Percentiles rank a stretch among this genome's conserved stretches.
These are phyloP conservation scores for Margarornis squamiger DNA, from an alignment of 2,797 vertebrate species.

Conservation along the genomic window DNA sequence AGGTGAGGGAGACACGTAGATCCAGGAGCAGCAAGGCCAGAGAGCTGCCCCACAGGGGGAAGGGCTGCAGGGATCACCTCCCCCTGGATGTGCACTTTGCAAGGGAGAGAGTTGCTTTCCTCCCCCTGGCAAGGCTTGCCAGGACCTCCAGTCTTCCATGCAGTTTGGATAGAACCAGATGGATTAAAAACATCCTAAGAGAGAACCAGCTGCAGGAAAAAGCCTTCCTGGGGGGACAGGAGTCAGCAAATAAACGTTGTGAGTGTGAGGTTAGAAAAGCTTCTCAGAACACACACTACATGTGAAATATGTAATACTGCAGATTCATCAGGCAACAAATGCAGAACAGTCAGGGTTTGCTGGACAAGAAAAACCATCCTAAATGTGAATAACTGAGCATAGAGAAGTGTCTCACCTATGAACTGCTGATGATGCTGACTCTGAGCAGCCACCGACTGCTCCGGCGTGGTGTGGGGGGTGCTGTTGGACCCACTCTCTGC, in stretches of 20 bases:
- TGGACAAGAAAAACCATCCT: not conserved
- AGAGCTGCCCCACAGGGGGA: not conserved
- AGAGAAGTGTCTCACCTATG: slow-evolving; percentile 82
- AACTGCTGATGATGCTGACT: slow-evolving; percentile 98
- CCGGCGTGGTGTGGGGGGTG: slow-evolving; percentile 83
- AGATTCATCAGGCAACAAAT: not conserved
- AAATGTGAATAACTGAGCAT: accelerated
- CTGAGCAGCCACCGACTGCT: slow-evolving; percentile 91
- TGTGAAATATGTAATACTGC: not conserved
- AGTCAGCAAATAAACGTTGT: not conserved
- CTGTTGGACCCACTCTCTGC: slow-evolving; percentile 84
- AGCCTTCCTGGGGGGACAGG: not conserved
- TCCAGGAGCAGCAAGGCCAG: not conserved
- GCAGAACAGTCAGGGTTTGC: not conserved
- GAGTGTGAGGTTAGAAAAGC: not conserved
- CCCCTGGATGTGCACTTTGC: accelerated
- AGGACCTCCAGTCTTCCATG: not conserved
- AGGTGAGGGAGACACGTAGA: not conserved
- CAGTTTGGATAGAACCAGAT: not conserved
- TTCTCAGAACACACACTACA: not conserved
- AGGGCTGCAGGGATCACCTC: accelerated
- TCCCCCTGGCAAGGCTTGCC: not conserved
- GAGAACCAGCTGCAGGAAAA: not conserved
- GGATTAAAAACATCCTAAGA: not conserved
- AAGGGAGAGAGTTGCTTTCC: not conserved